A percentile compares a stretch with the other conserved stretches of the same genome.
Conservation (phyloP, 1,140 invertebrate genomes). For the Drosophila ercepeae region DNA sequence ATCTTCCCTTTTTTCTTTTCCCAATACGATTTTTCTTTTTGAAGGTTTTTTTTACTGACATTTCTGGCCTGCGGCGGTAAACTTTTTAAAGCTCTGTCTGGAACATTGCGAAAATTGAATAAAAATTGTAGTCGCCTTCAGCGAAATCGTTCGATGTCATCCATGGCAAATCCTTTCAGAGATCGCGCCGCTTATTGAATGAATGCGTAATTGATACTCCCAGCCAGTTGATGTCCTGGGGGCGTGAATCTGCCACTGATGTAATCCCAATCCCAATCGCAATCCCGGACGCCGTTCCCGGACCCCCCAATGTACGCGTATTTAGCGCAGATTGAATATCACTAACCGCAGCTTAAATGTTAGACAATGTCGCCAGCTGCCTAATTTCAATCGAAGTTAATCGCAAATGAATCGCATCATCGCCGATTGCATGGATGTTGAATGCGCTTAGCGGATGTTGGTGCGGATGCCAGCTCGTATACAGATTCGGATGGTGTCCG, state of each 20-base stretch:
- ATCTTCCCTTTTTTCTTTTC: slow-evolving; percentile 17
- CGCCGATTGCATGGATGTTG: slow-evolving; percentile 5
- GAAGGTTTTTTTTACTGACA: slow-evolving; percentile 1
- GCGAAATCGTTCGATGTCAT: slow-evolving; percentile 30
- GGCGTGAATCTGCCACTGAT: slow-evolving; percentile 16
- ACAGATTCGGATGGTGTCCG: slow-evolving; percentile 10
- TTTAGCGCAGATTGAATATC: slow-evolving; percentile 44
- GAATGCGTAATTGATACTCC: slow-evolving; percentile 76
- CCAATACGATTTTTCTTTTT: not conserved
- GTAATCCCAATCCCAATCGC: slow-evolving; percentile 3
- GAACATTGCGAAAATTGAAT: slow-evolving; percentile 66
- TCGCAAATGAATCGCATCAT: slow-evolving; percentile 54
- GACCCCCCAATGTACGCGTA: not conserved
- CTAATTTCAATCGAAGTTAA: slow-evolving; percentile 75
- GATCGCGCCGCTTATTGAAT: slow-evolving; percentile 48
- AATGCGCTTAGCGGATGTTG: slow-evolving; percentile 7
- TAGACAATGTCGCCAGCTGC: slow-evolving; percentile 40
- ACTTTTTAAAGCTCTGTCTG: slow-evolving; percentile 53
- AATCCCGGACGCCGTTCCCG: not conserved
- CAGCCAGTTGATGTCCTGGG: slow-evolving; percentile 44
- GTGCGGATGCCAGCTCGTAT: too few species aligned
- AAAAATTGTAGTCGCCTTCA: slow-evolving; percentile 64
- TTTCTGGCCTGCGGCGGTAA: slow-evolving; percentile 16
- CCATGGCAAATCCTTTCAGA: slow-evolving; percentile 51
- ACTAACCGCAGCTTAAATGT: slow-evolving; percentile 29